Conservation (phyloP, 2,888 invertebrate species). For the Agrotis segetum region DNA sequence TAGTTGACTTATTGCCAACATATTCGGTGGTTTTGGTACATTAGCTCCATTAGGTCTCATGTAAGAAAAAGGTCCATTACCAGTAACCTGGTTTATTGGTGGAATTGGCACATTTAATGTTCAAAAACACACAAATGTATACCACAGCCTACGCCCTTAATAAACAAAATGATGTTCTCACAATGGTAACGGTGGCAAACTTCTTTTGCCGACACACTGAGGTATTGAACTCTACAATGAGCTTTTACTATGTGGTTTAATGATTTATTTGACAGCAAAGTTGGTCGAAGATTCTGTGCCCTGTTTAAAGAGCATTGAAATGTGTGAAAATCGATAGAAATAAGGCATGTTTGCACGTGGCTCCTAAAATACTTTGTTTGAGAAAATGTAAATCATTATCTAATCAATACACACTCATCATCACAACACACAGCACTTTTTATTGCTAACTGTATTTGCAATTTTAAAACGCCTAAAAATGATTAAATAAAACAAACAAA, state of each 20-base stretch:
- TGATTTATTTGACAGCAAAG: conserved; percentile 1
- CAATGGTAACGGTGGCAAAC: conserved; percentile 4
- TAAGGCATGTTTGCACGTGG: too few relatives aligned
- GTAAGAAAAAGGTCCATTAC: background rate
- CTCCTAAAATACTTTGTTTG: too few relatives aligned
- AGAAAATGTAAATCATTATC: too few relatives aligned
- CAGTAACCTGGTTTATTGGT: background rate
- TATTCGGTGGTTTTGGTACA: too few relatives aligned
- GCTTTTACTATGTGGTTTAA: background rate
- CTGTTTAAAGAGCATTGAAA: too few relatives aligned
- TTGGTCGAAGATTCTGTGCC: background rate
- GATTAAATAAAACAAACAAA: background rate
- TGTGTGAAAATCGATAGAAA: too few relatives aligned
- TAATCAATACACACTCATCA: too few relatives aligned
- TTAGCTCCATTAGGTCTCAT: background rate
- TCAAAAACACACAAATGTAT: background rate
- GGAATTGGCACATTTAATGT: background rate
- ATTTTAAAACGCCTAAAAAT: background rate
- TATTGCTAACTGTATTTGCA: background rate
- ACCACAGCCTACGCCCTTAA: background rate
- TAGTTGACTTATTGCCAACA: too few relatives aligned
- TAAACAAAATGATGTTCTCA: background rate
- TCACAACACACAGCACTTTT: too few relatives aligned
- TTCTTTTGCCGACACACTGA: background rate
- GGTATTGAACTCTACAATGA: background rate